phyloP scores from a whole-genome alignment of 2,888 invertebrate genomes.

The Callyntrura sp. region DNA sequence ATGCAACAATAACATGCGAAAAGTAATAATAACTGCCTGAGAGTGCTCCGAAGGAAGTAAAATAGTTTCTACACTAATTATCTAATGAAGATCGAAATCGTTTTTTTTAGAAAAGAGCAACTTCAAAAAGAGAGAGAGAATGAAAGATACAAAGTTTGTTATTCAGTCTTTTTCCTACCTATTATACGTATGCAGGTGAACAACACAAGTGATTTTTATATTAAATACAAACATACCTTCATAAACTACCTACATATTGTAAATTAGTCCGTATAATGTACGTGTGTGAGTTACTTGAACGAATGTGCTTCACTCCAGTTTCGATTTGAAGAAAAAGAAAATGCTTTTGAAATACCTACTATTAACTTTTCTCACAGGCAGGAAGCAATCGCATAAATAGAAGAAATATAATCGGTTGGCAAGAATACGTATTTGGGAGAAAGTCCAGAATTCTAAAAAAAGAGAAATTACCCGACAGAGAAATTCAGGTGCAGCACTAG shows the following conservation, averaged over 20 bases:
- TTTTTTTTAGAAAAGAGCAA: slow-evolving; percentile 12
- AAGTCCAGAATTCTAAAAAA: slow-evolving; percentile 44
- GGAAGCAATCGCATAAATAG: not conserved
- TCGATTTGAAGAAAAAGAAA: too few relatives aligned
- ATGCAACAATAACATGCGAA: slow-evolving; percentile 28
- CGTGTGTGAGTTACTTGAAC: slow-evolving; percentile 39
- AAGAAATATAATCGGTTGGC: not conserved
- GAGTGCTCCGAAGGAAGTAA: too few relatives aligned
- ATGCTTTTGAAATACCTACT: slow-evolving; percentile 20
- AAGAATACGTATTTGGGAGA: not conserved
- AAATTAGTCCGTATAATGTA: slow-evolving; percentile 7
- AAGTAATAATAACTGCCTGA: slow-evolving; percentile 71
- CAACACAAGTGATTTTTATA: slow-evolving; percentile 62
- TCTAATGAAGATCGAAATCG: too few relatives aligned
- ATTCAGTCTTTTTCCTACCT: slow-evolving; percentile 3
- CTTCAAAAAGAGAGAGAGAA: not conserved
- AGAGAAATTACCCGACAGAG: not conserved
- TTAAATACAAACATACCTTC: not conserved
- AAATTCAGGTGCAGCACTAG: not conserved
- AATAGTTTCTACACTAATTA: too few relatives aligned
- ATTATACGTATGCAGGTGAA: slow-evolving; percentile 64
- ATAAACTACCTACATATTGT: not conserved
- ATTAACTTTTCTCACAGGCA: not conserved
- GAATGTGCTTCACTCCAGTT: not conserved
- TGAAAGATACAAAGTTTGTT: slow-evolving; percentile 26